Conservation (phyloP, 2,888 invertebrate genomes). For the Eupithecia centaureata region DNA sequence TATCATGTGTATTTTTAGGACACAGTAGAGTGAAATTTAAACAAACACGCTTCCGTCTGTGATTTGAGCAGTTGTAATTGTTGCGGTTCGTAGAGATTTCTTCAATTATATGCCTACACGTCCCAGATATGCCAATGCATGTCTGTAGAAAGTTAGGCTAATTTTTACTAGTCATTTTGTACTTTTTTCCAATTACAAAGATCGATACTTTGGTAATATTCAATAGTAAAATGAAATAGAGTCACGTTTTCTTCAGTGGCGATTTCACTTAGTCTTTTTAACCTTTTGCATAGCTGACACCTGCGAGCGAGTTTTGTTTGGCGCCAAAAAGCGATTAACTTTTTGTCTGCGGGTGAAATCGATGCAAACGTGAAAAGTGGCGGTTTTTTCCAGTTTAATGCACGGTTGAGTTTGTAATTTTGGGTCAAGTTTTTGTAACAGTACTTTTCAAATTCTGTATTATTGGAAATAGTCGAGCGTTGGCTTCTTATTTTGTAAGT, state of each 20-base stretch:
- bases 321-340: slow-evolving; percentile 54
- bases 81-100: slow-evolving; percentile 67
- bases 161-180: slow-evolving; percentile 37
- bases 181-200: slow-evolving; percentile 14
- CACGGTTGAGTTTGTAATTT: not conserved
- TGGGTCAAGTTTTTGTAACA: slow-evolving; percentile 6
- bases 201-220: not conserved
- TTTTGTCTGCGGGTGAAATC: slow-evolving; percentile 63
- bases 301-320: slow-evolving; percentile 36
- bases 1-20: too few species aligned
- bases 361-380: slow-evolving; percentile 41
- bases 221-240: slow-evolving; percentile 16
- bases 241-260: slow-evolving; percentile 31
- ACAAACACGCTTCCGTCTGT: not conserved
- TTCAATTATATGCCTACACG: slow-evolving; percentile 65
- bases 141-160: slow-evolving; percentile 59
- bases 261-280: slow-evolving; percentile 49
- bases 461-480: too few species aligned
- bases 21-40: too few species aligned
- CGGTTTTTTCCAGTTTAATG: slow-evolving; percentile 4
- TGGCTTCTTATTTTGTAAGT: too few species aligned
- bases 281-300: slow-evolving; percentile 41
- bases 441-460: too few species aligned
- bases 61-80: slow-evolving; percentile 46
- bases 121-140: slow-evolving; percentile 50